phyloP scores from a whole-genome alignment of 2,797 vertebrate species.

The Tapirus indicus region DNA sequence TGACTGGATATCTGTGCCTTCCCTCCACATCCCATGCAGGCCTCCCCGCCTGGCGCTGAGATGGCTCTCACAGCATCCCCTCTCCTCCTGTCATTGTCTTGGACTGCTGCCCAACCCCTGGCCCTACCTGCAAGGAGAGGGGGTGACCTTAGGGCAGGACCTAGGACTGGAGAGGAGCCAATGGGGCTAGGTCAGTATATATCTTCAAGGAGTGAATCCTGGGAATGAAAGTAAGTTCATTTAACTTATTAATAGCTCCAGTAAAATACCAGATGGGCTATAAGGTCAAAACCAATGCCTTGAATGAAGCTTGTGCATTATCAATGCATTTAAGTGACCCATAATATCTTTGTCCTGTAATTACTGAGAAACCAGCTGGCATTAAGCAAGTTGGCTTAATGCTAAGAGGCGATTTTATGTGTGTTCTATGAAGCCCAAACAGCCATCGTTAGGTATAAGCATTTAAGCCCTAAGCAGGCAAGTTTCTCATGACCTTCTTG shows the following conservation, averaged over 20 bases:
- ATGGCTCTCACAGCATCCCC: conserved; percentile 1
- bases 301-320: conserved; percentile 20
- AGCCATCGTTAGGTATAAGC: not conserved
- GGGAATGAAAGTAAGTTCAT: conserved; percentile 59
- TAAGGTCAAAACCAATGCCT: conserved; percentile 41
- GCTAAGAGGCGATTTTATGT: not conserved
- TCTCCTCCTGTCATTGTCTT: not conserved
- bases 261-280: conserved; percentile 44
- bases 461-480: conserved; percentile 40
- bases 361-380: conserved; percentile 26
- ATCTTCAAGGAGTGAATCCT: conserved; percentile 53
- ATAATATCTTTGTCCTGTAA: not conserved
- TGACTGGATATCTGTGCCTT: not conserved
- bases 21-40: not conserved
- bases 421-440: conserved; percentile 28
- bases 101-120: conserved; percentile 1
- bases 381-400: conserved; percentile 14
- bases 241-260: conserved; percentile 64
- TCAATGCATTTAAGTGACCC: not conserved
- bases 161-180: conserved; percentile 50
- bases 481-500: conserved; percentile 49
- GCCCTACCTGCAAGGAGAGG: conserved; percentile 14
- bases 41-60: not conserved
- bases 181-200: not conserved
- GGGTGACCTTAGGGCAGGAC: not conserved